Evolutionary conservation across 1,140 invertebrate genomes (phyloP), one percentile per base, ranked within the genome.

Genomic region (Listronotus bonariensis): DNA sequence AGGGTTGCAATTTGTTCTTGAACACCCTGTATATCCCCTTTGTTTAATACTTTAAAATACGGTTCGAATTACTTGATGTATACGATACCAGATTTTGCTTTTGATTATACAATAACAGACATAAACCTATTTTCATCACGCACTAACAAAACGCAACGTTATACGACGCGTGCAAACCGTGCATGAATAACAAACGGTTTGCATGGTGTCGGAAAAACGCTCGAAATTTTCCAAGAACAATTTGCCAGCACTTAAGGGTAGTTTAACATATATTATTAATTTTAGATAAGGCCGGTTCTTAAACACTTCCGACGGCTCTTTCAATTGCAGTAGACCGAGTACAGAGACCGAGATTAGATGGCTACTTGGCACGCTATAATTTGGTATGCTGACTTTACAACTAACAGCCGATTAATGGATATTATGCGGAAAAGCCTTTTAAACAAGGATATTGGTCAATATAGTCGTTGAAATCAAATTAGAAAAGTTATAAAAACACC

Each of bases 241-340:
- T 77, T 77, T 77, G 73, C 74, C 70, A 74, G 74, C 76, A 76
- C 72, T 77, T 77, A 77, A 69, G 74, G 76, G 74, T 74, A 77
- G 76, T 76, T 77, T 77, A 76, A 72, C 76, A 73, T 77, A 76
- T 70, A 77, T 77, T 76, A 75, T 72, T 72, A 69, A 70, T 72
- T 58, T 48, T 41, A 71, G 76, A 77, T 77, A 76, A 76, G 73
- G 68, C 58, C 60, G 58, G 48, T 31, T 70, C 68, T 72, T 77
- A 77, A 77, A 77, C 72, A 74, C 72, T 77, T 77, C 74, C 74
- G 73, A 71, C 74, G 68, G 71, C 65, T 56, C 73, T 76, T 77
- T 75, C 74, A 76, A 76, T 77, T 77, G 74, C 72, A 55, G 65
- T 20, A 31, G 20, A 14, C 40, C 42, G 52, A 14, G 18, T 42